Percentiles rank a stretch among this genome's conserved stretches.
phyloP scores from a whole-genome alignment of 2,797 vertebrate genomes.

The Fratercula arctica region DNA sequence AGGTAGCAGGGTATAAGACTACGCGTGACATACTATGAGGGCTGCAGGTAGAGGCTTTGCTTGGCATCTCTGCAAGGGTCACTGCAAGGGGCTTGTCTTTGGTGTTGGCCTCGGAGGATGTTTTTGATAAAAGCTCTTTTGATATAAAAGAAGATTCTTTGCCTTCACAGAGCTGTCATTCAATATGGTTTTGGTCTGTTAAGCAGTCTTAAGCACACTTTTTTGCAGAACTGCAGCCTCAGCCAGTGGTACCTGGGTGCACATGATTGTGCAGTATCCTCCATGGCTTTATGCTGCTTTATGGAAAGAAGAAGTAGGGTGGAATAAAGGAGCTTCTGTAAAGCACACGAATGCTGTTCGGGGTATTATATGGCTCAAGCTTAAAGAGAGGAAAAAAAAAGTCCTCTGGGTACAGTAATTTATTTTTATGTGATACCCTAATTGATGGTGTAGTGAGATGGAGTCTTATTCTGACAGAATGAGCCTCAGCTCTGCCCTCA shows the following conservation, averaged over 20 bases:
- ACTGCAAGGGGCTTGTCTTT: neutral
- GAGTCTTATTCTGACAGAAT: neutral
- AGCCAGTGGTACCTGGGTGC: neutral
- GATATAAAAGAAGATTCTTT: neutral
- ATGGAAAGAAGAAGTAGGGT: neutral
- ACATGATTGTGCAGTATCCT: neutral
- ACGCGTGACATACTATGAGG: accelerated
- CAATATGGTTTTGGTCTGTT: neutral
- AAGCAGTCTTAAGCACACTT: neutral
- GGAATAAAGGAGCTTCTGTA: neutral
- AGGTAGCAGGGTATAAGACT: neutral
- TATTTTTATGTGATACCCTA: neutral
- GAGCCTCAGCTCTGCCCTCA: neutral
- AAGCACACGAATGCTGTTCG: neutral
- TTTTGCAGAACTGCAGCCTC: neutral
- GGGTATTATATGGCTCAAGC: neutral
- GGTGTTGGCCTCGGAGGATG: neutral
- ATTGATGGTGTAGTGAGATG: neutral
- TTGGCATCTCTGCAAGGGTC: neutral
- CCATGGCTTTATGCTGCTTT: neutral
- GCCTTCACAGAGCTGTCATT: neutral
- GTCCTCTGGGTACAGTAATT: neutral
- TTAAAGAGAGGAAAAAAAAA: neutral
- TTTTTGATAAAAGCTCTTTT: neutral
- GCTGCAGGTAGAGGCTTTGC: neutral